Percentiles rank a stretch among this genome's conserved stretches.
Evolutionary conservation across 1,140 invertebrate genomes (phyloP).

Genomic region (Meteorus sp.): DNA sequence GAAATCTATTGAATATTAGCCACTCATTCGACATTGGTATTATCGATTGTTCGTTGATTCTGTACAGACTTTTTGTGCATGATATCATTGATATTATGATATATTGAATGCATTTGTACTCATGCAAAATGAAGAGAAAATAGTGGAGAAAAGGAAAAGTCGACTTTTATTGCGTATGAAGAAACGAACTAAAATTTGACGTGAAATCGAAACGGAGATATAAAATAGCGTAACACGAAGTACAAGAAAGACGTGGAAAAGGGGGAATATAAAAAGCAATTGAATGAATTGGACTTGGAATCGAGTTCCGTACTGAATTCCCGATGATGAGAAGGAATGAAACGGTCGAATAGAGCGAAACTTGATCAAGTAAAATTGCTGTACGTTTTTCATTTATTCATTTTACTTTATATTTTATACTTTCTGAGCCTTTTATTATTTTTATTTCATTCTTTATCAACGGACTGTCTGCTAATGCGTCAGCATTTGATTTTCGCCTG

Average conservation of each 20-base stretch:
- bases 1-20: too few relatives aligned
- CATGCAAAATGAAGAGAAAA: background rate
- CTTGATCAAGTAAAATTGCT: conserved; percentile 14
- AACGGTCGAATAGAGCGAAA: conserved; percentile 21
- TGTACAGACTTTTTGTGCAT: background rate
- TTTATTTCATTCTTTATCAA: background rate
- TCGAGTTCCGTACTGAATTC: conserved; percentile 28
- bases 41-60: conserved; percentile 11
- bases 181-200: conserved; percentile 12
- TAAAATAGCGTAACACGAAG: background rate
- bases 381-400: conserved; percentile 2
- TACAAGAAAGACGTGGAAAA: background rate
- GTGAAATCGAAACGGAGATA: background rate
- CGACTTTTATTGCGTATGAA: conserved; percentile 16
- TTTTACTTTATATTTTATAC: conserved; percentile 1
- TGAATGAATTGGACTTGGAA: conserved; percentile 21
- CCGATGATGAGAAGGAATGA: conserved; percentile 24
- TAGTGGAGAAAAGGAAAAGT: background rate
- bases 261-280: conserved; percentile 18
- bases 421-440: background rate
- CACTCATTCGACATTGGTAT: background rate
- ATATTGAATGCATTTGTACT: too few relatives aligned
- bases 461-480: background rate
- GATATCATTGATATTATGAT: too few relatives aligned
- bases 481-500: too few relatives aligned